Evolutionary conservation across 2,113 vertebrate genomes (phyloP), one percentile per base, ranked within the genome.

Genomic region (Anarrhichthys ocellatus): DNA sequence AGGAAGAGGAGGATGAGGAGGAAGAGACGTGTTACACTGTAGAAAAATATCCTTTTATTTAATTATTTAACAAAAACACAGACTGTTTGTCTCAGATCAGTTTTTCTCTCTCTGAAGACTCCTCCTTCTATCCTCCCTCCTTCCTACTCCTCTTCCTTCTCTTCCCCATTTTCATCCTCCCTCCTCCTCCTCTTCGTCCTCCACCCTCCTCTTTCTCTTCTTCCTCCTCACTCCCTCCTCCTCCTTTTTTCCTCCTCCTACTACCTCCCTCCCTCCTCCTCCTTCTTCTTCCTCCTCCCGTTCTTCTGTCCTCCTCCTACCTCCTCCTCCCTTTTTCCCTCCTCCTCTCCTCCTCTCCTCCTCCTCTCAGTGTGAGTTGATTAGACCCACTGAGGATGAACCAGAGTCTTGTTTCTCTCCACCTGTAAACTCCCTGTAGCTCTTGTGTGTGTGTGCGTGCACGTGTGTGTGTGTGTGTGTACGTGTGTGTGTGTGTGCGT

Each of bases 351-450:
- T 4, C 42, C 17, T 20, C 40, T 67, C 42, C 48, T 71, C 68
- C 32, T 56, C 32, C 27, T 75, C 61, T 64, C 29, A 18, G 59
- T 48, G 20, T 24, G 72, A 50, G 44, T 52, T 20, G 73, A 74
- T 74, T 63, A 50, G 29, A 63, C 14, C 72, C 72, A 24, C 42
- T 36, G 72, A 74, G 72, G 73, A 75, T 75, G 44, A 38, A 62
- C 3, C 40, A 34, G 46, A 32, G 24, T 73, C 40, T 48, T 32
- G 42, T 74, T 74, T 63, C 58, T 72, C 56, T 74, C 42, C 72
- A 62, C 72, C 72, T 73, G 58, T 62, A 73, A 44, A 58, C 52
- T 58, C 52, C 34, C 69, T 22, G 50, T 52, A 52, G 50, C 48
- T 50, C 48, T 8, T 36, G 29, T 62, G 59, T 34, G 14, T 34